These are phyloP conservation scores for Agrochola macilenta DNA, from an alignment of 2,888 invertebrate species.

Conservation along the genomic window DNA sequence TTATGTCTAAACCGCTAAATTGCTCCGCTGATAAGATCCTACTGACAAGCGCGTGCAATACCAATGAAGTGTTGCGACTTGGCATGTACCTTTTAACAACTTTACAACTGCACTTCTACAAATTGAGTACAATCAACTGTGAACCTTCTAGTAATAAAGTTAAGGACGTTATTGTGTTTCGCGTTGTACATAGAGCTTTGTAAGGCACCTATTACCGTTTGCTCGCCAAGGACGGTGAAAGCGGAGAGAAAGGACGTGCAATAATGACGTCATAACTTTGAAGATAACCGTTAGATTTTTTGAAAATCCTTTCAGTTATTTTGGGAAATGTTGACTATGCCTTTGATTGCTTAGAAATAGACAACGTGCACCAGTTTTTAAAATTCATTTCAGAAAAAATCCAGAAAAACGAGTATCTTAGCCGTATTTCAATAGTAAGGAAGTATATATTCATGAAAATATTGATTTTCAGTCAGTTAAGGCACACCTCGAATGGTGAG, in stretches of 20 bases:
- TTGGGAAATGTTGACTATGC: not conserved
- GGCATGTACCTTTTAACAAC: constrained; percentile 55
- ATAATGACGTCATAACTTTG: constrained; percentile 74
- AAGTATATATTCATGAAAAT: not conserved
- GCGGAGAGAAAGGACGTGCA: constrained; percentile 86
- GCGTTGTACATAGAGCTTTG: constrained; percentile 49
- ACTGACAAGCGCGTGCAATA: constrained; percentile 60
- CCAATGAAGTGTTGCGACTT: constrained; percentile 63
- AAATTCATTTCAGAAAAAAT: not conserved
- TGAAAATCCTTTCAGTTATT: constrained; percentile 9
- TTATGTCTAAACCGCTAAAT: constrained; percentile 50
- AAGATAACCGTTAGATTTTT: constrained; percentile 59
- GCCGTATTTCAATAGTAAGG: not conserved
- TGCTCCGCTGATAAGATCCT: constrained; percentile 64
- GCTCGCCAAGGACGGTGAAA: constrained; percentile 88
- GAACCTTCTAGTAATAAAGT: constrained; percentile 44
- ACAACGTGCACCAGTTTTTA: not conserved
- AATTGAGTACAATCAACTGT: constrained; percentile 48
- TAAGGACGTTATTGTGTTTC: constrained; percentile 50
- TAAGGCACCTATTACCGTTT: constrained; percentile 71
- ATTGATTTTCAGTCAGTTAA: not conserved
- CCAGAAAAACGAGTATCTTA: not conserved
- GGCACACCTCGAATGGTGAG: not conserved
- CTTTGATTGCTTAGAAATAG: not conserved
- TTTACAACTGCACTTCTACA: constrained; percentile 35